phyloP scores from a whole-genome alignment of 2,113 vertebrate species.

The Merops nubicus region DNA sequence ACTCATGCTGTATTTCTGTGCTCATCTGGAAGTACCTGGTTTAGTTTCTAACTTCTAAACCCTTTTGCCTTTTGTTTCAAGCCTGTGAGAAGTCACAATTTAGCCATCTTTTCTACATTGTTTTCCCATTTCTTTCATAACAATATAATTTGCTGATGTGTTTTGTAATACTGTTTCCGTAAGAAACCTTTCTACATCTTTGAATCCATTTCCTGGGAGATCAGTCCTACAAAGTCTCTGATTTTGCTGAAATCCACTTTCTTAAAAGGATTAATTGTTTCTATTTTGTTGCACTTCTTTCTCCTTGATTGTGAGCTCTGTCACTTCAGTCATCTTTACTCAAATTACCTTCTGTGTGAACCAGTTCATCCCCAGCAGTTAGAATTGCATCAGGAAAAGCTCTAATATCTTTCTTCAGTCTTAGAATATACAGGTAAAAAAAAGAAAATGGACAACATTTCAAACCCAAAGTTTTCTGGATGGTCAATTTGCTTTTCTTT shows the following conservation, averaged over 20 bases:
- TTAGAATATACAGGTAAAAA: not conserved
- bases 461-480: not conserved
- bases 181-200: not conserved
- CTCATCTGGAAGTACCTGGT: not conserved
- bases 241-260: not conserved
- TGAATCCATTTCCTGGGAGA: not conserved
- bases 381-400: not conserved
- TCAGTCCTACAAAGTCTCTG: not conserved
- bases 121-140: not conserved
- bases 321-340: not conserved
- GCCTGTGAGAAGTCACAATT: not conserved
- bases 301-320: not conserved
- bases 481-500: not conserved
- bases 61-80: not conserved
- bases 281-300: not conserved
- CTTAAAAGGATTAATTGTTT: not conserved
- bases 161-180: not conserved
- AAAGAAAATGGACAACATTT: not conserved
- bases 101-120: not conserved
- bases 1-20: not conserved
- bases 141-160: not conserved
- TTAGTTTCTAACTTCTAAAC: not conserved
- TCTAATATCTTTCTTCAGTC: not conserved
- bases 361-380: not conserved
- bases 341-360: not conserved